Percentiles rank a stretch among this genome's conserved stretches.
phyloP scores from a whole-genome alignment of 2,888 invertebrate genomes.

The Xestoiulus laeticollis region DNA sequence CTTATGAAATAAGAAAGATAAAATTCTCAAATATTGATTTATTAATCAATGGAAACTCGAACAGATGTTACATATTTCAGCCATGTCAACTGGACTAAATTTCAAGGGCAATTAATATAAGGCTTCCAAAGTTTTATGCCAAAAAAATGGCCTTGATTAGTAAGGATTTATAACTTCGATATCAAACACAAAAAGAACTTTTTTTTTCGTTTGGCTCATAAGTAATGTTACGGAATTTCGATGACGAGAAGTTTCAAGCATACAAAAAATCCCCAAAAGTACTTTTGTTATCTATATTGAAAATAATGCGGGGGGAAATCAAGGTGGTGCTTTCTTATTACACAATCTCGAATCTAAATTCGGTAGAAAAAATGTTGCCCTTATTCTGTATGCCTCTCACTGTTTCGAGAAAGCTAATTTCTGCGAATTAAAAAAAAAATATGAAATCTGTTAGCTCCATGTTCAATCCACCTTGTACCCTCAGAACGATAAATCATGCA shows the following conservation, averaged over 20 bases:
- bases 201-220: constrained; percentile 4
- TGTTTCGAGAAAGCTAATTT: background rate
- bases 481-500: background rate
- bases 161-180: constrained; percentile 22
- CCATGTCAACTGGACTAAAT: constrained; percentile 20
- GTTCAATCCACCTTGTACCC: background rate
- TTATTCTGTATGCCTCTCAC: background rate
- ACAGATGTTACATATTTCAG: constrained; percentile 1
- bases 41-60: constrained; percentile 19
- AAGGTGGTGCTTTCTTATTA: background rate
- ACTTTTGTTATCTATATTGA: background rate
- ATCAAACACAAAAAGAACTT: background rate
- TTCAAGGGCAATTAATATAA: constrained; percentile 18
- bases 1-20: background rate
- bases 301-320: background rate
- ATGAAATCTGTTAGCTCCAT: background rate
- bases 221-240: background rate
- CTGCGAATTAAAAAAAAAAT: background rate
- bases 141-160: constrained; percentile 15
- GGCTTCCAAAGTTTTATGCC: background rate
- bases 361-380: background rate
- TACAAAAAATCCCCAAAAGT: background rate
- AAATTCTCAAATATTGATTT: constrained; percentile 28
- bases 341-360: constrained; percentile 5
- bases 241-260: background rate